These are phyloP conservation scores for Strix occidentalis DNA, from an alignment of 2,797 vertebrate species.

Conservation along the genomic window DNA sequence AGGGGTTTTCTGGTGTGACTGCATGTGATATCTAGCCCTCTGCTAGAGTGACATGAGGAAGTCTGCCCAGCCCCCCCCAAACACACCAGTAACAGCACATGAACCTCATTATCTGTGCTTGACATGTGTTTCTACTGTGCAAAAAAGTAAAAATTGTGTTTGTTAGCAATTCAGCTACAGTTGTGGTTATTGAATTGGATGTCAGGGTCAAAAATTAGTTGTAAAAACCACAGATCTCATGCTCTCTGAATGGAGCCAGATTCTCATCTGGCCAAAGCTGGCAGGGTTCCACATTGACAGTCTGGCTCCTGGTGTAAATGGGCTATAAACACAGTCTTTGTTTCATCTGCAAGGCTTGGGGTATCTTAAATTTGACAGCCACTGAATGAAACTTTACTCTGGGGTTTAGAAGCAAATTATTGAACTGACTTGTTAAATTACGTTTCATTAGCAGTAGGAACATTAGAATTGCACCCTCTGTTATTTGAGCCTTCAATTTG, in stretches of 20 bases:
- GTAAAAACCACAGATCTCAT: background rate
- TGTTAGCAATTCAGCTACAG: background rate
- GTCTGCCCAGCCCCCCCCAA: background rate
- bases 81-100: background rate
- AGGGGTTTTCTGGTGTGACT: rapidly evolving
- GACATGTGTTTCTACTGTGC: background rate
- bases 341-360: background rate
- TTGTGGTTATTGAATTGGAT: background rate
- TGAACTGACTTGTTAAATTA: slow-evolving; percentile 38
- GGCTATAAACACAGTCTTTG: background rate
- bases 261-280: background rate
- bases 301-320: background rate
- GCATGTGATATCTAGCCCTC: background rate
- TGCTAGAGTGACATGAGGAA: background rate
- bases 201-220: background rate
- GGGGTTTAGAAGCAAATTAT: slow-evolving; percentile 16
- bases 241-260: background rate
- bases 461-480: background rate
- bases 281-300: background rate
- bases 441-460: slow-evolving; percentile 21
- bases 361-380: slow-evolving; percentile 4
- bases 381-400: slow-evolving; percentile 1
- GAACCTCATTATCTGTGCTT: background rate
- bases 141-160: background rate
- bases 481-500: slow-evolving; percentile 31